Evolutionary conservation across 2,888 invertebrate species (phyloP).

Genomic region (Conops quadrifasciatus): DNA sequence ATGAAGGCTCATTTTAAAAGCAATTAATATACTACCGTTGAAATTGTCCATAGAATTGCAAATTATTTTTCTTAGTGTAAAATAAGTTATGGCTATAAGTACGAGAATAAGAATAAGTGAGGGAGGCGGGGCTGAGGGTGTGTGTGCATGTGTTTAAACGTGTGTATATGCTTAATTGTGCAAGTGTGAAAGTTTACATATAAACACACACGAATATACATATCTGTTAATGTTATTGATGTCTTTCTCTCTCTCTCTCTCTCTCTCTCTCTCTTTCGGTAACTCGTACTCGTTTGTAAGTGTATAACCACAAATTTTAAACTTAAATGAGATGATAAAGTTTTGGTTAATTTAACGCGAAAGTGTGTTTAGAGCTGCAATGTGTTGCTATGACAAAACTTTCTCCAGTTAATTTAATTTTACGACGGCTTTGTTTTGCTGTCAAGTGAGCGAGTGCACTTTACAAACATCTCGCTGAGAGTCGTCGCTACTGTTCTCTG

Average conservation of each 20-base stretch:
- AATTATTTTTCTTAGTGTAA: too few species aligned
- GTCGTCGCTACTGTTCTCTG: too few species aligned
- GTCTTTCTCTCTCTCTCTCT: too few species aligned
- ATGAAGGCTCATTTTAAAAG: too few species aligned
- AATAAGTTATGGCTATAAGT: too few species aligned
- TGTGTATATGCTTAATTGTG: background rate
- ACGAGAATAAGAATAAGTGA: background rate
- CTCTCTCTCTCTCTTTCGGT: too few species aligned
- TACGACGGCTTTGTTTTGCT: background rate
- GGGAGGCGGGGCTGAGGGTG: background rate
- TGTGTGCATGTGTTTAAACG: background rate
- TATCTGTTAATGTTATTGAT: too few species aligned
- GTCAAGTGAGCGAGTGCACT: background rate
- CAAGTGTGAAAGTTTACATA: background rate
- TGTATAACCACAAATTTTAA: conserved; percentile 22
- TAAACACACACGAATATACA: too few species aligned
- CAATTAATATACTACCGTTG: too few species aligned
- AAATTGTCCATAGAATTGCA: too few species aligned
- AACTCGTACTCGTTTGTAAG: background rate
- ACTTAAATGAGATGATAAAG: conserved; percentile 29
- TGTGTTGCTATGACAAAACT: conserved; percentile 17
- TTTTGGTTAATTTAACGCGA: conserved; percentile 30
- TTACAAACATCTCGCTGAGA: too few species aligned
- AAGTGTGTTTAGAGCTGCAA: conserved; percentile 19
- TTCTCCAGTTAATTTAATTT: conserved; percentile 25